These are phyloP conservation scores for Phrynocephalus guinanensis DNA, from an alignment of 2,797 vertebrate species.

Conservation along the genomic window DNA sequence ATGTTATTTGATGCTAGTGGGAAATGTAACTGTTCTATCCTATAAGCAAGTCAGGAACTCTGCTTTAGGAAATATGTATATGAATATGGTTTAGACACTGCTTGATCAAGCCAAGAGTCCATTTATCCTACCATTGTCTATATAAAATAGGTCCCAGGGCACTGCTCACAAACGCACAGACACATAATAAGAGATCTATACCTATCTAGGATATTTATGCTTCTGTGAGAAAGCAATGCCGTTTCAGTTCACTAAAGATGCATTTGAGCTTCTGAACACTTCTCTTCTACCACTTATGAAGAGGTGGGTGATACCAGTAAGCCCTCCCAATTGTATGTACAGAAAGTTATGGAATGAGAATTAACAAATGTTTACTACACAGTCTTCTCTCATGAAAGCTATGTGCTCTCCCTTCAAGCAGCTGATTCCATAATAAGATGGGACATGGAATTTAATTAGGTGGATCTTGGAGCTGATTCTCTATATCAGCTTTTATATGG, in stretches of 20 bases:
- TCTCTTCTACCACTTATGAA: not conserved
- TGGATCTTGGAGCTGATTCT: not conserved
- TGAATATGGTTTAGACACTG: not conserved
- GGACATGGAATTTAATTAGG: not conserved
- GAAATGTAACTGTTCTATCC: not conserved
- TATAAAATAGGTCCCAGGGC: not conserved
- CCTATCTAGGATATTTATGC: not conserved
- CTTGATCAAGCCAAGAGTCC: not conserved
- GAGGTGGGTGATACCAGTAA: not conserved
- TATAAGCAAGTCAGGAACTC: not conserved
- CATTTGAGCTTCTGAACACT: not conserved
- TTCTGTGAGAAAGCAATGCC: not conserved
- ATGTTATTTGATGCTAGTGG: not conserved
- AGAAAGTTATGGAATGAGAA: not conserved
- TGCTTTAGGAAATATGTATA: not conserved
- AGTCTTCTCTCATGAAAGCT: not conserved
- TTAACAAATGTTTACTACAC: not conserved
- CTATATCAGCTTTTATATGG: not conserved
- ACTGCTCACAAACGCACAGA: not conserved
- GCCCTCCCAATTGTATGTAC: not conserved
- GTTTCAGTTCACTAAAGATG: not conserved
- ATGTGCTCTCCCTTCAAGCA: constrained; percentile 10
- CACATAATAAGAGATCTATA: not conserved
- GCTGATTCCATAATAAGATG: constrained; percentile 10
- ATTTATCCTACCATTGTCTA: not conserved